Percentiles rank a stretch among this genome's conserved stretches.
Conservation (phyloP, 2,888 invertebrate species). For the Oligia fasciuncula region DNA sequence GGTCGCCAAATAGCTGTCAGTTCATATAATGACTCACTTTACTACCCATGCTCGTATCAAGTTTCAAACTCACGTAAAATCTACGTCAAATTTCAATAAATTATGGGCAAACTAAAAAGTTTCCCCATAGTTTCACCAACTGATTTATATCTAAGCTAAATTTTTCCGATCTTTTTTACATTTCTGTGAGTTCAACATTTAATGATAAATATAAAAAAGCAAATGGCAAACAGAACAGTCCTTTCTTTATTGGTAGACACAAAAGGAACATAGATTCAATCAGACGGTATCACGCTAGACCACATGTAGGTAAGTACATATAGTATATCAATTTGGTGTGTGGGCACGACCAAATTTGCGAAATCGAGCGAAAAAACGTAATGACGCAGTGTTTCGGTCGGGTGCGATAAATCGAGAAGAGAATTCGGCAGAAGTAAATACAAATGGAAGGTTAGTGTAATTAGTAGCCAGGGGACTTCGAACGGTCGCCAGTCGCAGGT, state of each 20-base stretch:
- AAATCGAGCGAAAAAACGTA: conserved; percentile 74
- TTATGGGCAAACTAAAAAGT: conserved; percentile 13
- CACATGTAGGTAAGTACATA: conserved; percentile 57
- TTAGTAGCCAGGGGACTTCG: conserved; percentile 52
- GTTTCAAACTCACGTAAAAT: conserved; percentile 46
- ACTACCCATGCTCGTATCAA: conserved; percentile 43
- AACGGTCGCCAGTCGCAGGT: conserved; percentile 39
- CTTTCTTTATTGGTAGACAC: conserved; percentile 51
- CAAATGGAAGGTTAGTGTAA: conserved; percentile 49
- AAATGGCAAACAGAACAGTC: conserved; percentile 38
- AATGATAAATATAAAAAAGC: conserved; percentile 31
- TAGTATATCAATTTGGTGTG: conserved; percentile 71
- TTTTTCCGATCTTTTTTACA: conserved; percentile 5
- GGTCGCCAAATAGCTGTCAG: conserved; percentile 59
- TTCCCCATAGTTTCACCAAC: conserved; percentile 16
- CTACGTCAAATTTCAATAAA: conserved; percentile 44
- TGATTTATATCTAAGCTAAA: conserved; percentile 42
- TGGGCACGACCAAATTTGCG: conserved; percentile 62
- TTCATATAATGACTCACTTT: conserved; percentile 52
- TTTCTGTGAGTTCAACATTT: conserved; percentile 14
- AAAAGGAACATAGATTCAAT: conserved; percentile 65
- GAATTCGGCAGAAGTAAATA: conserved; percentile 58
- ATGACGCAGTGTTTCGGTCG: conserved; percentile 66
- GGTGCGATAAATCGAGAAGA: conserved; percentile 61
- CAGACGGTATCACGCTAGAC: conserved; percentile 62